A percentile compares a stretch with the other conserved stretches of the same genome.
Evolutionary conservation across 2,797 vertebrate species (phyloP).

Genomic region (Crenuchus spilurus): DNA sequence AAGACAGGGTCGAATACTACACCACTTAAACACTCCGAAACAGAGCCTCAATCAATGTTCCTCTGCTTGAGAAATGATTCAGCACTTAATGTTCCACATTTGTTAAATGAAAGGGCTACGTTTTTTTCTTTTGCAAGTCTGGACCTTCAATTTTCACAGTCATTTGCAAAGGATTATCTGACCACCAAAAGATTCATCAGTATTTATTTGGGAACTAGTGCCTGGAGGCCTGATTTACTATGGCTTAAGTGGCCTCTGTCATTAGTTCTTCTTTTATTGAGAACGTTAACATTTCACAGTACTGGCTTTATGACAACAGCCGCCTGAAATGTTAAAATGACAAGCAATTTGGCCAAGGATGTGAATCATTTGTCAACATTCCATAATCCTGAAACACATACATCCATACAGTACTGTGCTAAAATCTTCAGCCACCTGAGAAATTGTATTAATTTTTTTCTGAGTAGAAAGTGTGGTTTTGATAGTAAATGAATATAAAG

Average conservation of each 20-base stretch:
- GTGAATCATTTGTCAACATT: too few relatives aligned
- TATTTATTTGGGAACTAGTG: background rate
- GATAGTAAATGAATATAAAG: too few relatives aligned
- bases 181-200: background rate
- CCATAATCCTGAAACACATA: too few relatives aligned
- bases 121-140: background rate
- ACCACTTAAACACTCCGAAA: conserved; percentile 55
- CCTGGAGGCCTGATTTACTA: background rate
- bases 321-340: background rate
- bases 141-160: conserved; percentile 4
- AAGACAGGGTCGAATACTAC: conserved; percentile 24
- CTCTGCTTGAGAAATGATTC: conserved; percentile 66
- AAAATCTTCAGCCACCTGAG: too few relatives aligned
- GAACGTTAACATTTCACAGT: background rate
- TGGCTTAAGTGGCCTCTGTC: background rate
- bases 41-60: conserved; percentile 63
- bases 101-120: conserved; percentile 58
- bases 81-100: conserved; percentile 54
- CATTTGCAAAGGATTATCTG: background rate
- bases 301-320: background rate
- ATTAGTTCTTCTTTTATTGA: background rate
- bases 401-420: too few relatives aligned
- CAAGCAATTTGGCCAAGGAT: background rate
- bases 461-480: too few relatives aligned
- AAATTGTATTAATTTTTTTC: too few relatives aligned